Base-by-base conservation (phyloP, 1,140 invertebrate species). In the Orius laevigatus region DNA sequence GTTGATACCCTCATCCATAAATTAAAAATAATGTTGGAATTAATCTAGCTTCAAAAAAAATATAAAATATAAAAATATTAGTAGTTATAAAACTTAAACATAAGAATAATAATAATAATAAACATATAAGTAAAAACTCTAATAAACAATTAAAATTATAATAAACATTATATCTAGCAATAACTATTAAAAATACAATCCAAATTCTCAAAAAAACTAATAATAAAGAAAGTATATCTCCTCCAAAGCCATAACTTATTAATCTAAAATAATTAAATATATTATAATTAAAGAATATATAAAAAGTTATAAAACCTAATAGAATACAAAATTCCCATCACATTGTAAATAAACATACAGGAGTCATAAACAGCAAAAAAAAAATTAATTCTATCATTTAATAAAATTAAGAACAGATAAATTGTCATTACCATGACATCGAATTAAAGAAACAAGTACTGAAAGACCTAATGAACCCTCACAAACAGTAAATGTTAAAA, bases 21-120 rank as follows among this genome's bases (percentile, higher is more conserved):
- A 78, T 72, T 61, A 78, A 66, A 58, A 76, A 56, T 59, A 76
- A 68, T 47, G 68, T 72, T 51, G 72, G 73, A 65, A 79, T 69
- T 60, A 77, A 65, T 45, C 68, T 72, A 48, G 63, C 59, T 54
- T 78, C 73, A 75, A n/a, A n/a, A n/a, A n/a, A n/a, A n/a, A n/a
- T n/a, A n/a, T n/a, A n/a, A n/a, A n/a, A n/a, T n/a, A n/a, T 58
- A 65, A 78, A 68, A 60, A 74, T 67, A 68, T 69, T 71, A 59
- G 65, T 60, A 44, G 56, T 55, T 52, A 59, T 63, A 71, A 75
- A 73, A 53, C 66, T 70, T 58, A 67, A 62, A 66, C 67, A 60
- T 64, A 72, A 73, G 59, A 69, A 63, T 54, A 72, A 52, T 60
- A 74, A 61, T 58, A 71, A 65, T 57, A 73, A 50, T 54, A 73